phyloP scores from a whole-genome alignment of 2,888 invertebrate species.

The Amiota minor region DNA sequence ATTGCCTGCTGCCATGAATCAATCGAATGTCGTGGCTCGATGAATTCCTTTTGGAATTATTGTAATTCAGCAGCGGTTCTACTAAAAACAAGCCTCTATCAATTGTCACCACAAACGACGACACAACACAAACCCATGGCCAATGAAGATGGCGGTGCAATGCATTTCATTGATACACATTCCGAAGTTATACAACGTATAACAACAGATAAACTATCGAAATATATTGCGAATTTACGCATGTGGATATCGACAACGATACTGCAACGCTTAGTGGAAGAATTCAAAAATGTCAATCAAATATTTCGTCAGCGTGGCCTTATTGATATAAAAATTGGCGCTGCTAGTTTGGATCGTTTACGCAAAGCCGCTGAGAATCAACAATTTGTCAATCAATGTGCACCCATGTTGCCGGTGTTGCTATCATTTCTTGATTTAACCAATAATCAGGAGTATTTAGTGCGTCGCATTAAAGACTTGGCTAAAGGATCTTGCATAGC shows the following conservation, averaged over 20 bases:
- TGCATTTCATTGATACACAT: conserved; percentile 68
- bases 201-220: conserved; percentile 79
- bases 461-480: conserved; percentile 84
- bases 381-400: conserved; percentile 69
- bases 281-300: conserved; percentile 83
- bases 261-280: conserved; percentile 81
- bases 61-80: conserved; percentile 71
- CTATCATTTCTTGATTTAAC: conserved; percentile 88
- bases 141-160: conserved; percentile 68
- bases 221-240: conserved; percentile 85
- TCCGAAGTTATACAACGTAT: conserved; percentile 72
- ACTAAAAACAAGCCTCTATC: conserved; percentile 71
- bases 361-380: conserved; percentile 80
- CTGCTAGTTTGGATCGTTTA: conserved; percentile 82
- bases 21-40: conserved; percentile 56
- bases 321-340: conserved; percentile 79
- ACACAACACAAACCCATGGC: conserved; percentile 67
- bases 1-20: conserved; percentile 53
- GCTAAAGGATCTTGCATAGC: conserved; percentile 90
- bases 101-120: conserved; percentile 68
- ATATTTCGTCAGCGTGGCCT: conserved; percentile 81
- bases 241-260: conserved; percentile 91
- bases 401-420: conserved; percentile 75
- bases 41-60: conserved; percentile 73
- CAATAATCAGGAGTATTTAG: conserved; percentile 89